A percentile compares a stretch with the other conserved stretches of the same genome.
These are phyloP conservation scores for Chitala chitala DNA, from an alignment of 2,113 vertebrate species.

Conservation along the genomic window DNA sequence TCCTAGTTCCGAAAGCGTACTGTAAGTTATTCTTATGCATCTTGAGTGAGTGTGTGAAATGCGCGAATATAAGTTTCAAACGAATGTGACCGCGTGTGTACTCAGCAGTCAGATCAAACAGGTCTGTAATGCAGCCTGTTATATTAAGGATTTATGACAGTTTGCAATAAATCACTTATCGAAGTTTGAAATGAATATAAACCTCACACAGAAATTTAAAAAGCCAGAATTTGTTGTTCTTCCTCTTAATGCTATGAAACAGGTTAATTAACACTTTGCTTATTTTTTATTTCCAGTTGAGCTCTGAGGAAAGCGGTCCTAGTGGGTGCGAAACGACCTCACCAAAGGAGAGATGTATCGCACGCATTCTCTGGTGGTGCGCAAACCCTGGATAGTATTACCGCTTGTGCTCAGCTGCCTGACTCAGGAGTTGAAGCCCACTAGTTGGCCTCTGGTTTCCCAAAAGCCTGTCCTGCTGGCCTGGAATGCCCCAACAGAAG, in stretches of 20 bases:
- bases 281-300: constrained; percentile 31
- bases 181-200: no score
- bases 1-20: no score
- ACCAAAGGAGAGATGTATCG: constrained; percentile 41
- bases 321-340: constrained; percentile 3
- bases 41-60: no score
- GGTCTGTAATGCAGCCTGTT: no score
- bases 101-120: no score
- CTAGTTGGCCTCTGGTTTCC: constrained; percentile 63
- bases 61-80: no score
- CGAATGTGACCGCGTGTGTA: no score
- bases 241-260: background rate
- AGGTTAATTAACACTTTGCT: background rate
- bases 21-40: no score
- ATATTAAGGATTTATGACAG: no score
- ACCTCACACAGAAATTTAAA: no score
- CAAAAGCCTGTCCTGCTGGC: constrained; percentile 65
- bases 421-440: constrained; percentile 56
- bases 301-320: constrained; percentile 33
- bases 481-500: constrained; percentile 74
- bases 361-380: constrained; percentile 26
- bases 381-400: constrained; percentile 27
- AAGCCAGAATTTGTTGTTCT: background rate
- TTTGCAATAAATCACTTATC: no score
- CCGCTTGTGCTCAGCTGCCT: constrained; percentile 46